phyloP scores from a whole-genome alignment of 1,140 invertebrate species.

The Steinernema khuongi region DNA sequence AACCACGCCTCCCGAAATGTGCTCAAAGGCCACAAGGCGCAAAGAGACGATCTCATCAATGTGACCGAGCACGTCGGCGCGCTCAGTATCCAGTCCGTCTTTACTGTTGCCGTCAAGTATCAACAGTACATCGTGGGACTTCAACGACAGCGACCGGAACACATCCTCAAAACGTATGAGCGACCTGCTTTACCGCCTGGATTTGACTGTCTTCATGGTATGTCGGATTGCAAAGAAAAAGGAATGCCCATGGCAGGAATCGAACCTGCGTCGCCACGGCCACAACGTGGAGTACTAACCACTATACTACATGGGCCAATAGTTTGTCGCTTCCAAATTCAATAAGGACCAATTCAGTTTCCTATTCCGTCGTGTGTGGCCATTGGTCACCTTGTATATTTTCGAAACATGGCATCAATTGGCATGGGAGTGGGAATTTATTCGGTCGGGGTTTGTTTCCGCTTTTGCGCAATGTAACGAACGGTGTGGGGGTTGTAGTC shows the following conservation, averaged over 20 bases:
- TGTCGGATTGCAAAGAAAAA: neutral
- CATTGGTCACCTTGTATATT: no score
- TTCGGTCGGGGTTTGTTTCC: neutral
- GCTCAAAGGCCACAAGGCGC: neutral
- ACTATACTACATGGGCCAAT: conserved; percentile 51
- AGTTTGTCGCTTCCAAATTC: neutral
- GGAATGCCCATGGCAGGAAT: conserved; percentile 44
- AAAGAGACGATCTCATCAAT: neutral
- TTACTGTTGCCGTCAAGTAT: conserved; percentile 1
- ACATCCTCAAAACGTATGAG: neutral
- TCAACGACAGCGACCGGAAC: neutral
- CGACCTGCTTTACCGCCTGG: neutral
- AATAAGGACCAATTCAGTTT: neutral
- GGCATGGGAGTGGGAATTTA: neutral
- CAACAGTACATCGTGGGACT: conserved; percentile 1
- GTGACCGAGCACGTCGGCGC: conserved; percentile 10
- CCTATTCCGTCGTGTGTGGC: neutral
- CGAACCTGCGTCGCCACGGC: conserved; percentile 52
- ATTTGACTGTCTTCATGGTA: conserved; percentile 4
- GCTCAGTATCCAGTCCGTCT: neutral
- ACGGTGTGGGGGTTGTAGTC: no score
- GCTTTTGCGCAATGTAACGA: no score
- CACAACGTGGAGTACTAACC: conserved; percentile 55
- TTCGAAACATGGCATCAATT: no score
- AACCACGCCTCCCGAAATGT: neutral